A percentile compares a stretch with the other conserved stretches of the same genome.
These are phyloP conservation scores for Sebastes minor DNA, from an alignment of 2,797 vertebrate genomes.

Conservation along the genomic window DNA sequence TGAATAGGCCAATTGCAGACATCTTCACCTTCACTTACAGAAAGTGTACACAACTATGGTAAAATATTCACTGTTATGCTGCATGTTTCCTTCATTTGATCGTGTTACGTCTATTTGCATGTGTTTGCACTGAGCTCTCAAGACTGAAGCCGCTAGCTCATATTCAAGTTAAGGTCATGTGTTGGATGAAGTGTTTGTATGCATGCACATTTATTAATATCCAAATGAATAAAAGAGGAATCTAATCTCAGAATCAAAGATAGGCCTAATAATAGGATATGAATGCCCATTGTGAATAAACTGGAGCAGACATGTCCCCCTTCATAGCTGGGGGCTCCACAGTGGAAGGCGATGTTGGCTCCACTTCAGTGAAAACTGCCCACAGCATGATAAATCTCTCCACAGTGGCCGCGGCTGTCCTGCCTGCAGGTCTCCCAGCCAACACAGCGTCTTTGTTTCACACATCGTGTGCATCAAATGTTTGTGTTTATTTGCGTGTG, in stretches of 20 bases:
- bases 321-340: not conserved
- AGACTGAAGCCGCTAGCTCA: not conserved
- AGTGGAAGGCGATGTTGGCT: constrained; percentile 27
- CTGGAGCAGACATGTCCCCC: not conserved
- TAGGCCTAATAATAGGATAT: not conserved
- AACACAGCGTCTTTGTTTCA: constrained; percentile 44
- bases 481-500: not conserved
- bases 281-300: constrained; percentile 1
- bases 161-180: not conserved
- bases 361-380: constrained; percentile 37
- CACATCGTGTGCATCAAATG: not conserved
- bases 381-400: constrained; percentile 42
- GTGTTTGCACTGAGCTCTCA: not conserved
- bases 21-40: not conserved
- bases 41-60: not conserved
- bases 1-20: no score
- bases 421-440: constrained; percentile 19
- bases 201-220: not conserved
- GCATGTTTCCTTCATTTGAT: not conserved
- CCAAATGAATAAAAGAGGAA: not conserved
- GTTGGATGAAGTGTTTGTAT: not conserved
- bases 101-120: not conserved
- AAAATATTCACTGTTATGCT: not conserved
- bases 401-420: constrained; percentile 22
- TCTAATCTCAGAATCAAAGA: not conserved